Conservation (phyloP, 2,888 invertebrate genomes). For the Coelinius sp. region DNA sequence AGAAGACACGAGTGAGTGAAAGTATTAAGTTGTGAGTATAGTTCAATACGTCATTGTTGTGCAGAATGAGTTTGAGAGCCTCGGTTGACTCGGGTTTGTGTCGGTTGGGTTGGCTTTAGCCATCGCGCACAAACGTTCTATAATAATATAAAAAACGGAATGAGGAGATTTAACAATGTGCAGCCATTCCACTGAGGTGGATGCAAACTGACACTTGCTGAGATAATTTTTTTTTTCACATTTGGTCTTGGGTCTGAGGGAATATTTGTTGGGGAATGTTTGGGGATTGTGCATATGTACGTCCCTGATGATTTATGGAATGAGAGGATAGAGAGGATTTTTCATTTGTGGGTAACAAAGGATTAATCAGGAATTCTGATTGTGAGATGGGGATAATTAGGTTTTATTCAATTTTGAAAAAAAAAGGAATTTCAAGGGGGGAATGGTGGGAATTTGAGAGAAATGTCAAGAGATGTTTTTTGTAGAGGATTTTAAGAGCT, state of each 20-base stretch:
- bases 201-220: conserved; percentile 16
- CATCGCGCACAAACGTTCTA: background rate
- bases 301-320: conserved; percentile 35
- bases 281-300: conserved; percentile 1
- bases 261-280: background rate
- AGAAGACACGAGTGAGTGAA: conserved; percentile 4
- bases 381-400: background rate
- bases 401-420: background rate
- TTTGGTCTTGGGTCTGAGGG: background rate
- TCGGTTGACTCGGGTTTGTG: conserved; percentile 23
- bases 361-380: conserved; percentile 23
- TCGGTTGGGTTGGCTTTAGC: background rate
- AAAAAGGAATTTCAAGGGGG: background rate
- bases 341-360: conserved; percentile 31
- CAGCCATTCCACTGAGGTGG: background rate
- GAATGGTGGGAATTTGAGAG: background rate
- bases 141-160: conserved; percentile 3
- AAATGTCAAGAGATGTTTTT: background rate
- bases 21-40: conserved; percentile 7
- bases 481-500: background rate
- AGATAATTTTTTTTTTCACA: too few species aligned
- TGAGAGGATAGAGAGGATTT: conserved; percentile 29
- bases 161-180: background rate
- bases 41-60: background rate
- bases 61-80: conserved; percentile 34